Evolutionary conservation across 2,113 vertebrate species (phyloP), one percentile per base, ranked within the genome.

Genomic region (Paracanthobrama guichenoti): DNA sequence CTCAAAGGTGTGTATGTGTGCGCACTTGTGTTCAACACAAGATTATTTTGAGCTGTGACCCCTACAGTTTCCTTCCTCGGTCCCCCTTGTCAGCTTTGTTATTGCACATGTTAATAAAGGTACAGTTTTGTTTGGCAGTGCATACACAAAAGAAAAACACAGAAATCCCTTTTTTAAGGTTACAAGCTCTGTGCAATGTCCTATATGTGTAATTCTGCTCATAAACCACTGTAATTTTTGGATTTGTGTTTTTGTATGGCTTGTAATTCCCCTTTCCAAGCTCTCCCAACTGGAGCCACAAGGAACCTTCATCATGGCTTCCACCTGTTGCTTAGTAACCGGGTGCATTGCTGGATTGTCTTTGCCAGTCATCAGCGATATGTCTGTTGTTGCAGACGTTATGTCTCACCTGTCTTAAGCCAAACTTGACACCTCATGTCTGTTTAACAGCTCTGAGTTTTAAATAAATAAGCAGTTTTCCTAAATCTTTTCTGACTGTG

Each of bases 311-410:
- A 66, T 53, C 39, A n/a, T 66, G 44, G 72, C 20, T 64, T 77
- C 24, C 72, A 59, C n/a, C 42, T 64, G 39, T 74, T 50, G n/a
- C 22, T 8, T 53, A 22, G 55, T 62, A 3, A 31, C 53, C 26
- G 16, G 44, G 69, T 62, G 39, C 12, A 6, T 60, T 62, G 48
- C 81, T 74, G 81, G 39, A 31, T 62, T 22, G 4, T 64, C 24
- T 31, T 31, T 74, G 62, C 79, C 31, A 76, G 85, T 57, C 9
- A 86, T 71, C 59, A 67, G 85, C 44, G 26, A 53, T 75, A 31
- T 83, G 76, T 84, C 81, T 74, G 85, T 84, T 86, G 75, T 83
- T 87, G 81, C 86, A 84, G 85, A 79, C 76, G 31, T 75, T n/a
- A 46, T 16, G 28, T 84, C 46, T 73, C 28, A 73, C 12, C 50